A percentile compares a stretch with the other conserved stretches of the same genome.
Conservation (phyloP, 1,140 invertebrate species). For the Rhagoletis pomonella region DNA sequence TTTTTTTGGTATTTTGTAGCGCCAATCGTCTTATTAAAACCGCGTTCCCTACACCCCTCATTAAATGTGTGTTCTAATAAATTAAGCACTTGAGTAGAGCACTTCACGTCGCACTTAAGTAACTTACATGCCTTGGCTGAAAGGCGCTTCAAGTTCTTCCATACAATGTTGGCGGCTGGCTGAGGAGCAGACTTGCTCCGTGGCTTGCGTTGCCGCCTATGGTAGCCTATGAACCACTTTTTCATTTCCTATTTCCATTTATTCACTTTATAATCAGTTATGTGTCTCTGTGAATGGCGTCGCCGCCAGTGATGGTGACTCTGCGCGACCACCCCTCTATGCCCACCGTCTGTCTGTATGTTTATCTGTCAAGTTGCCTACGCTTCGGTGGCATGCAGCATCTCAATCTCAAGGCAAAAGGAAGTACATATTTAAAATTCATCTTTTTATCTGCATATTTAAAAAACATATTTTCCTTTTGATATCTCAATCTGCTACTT, state of each 20-base stretch:
- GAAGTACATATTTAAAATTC: conserved; percentile 10
- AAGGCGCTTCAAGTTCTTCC: neutral
- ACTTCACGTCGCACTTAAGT: conserved; percentile 51
- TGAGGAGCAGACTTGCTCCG: neutral
- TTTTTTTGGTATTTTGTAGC: neutral
- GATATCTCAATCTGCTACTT: conserved; percentile 44
- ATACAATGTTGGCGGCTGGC: neutral
- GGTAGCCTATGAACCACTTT: neutral
- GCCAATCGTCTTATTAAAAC: neutral
- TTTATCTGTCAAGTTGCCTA: neutral
- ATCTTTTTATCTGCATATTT: neutral
- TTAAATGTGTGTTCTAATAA: conserved; percentile 46
- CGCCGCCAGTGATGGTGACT: neutral
- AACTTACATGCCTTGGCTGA: conserved; percentile 44
- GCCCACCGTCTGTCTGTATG: neutral
- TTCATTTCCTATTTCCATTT: conserved; percentile 35
- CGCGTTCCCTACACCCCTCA: neutral
- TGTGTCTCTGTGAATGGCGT: neutral
- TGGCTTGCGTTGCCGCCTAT: neutral
- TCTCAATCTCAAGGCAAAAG: conserved; percentile 34
- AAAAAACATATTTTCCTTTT: conserved; percentile 10
- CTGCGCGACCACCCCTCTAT: neutral
- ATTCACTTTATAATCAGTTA: conserved; percentile 24
- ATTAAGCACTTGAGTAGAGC: conserved; percentile 51
- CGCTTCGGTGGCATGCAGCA: neutral